Evolutionary conservation across 1,140 invertebrate genomes (phyloP).

Genomic region (Myzus persicae): DNA sequence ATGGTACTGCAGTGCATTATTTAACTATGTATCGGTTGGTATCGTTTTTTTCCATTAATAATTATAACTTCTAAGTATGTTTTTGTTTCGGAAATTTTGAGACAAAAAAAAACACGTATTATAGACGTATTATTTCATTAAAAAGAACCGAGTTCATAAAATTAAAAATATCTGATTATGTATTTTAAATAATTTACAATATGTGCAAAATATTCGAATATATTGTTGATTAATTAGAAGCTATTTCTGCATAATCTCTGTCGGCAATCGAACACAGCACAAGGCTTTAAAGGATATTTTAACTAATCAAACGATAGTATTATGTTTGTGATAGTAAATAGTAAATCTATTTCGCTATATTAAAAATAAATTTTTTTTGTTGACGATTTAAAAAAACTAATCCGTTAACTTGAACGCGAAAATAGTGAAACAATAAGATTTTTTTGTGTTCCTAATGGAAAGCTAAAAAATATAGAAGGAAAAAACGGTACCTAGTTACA

Average conservation of each 20-base stretch:
- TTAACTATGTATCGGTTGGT: background rate
- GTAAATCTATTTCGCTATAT: background rate
- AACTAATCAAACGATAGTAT: background rate
- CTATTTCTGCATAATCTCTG: background rate
- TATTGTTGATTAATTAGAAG: background rate
- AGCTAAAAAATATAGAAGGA: background rate
- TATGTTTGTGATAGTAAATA: background rate
- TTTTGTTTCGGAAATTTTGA: too few species aligned
- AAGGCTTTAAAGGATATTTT: background rate
- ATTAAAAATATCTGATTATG: too few species aligned
- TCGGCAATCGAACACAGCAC: too few species aligned
- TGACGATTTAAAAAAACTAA: background rate
- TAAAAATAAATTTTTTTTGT: background rate
- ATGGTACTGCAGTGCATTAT: background rate
- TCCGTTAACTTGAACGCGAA: background rate
- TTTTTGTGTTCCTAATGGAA: background rate
- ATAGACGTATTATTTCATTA: too few species aligned
- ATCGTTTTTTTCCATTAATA: background rate
- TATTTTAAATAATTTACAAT: background rate
- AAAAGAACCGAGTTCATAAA: too few species aligned
- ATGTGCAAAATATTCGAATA: background rate
- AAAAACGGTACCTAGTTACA: background rate
- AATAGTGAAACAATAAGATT: conserved; percentile 7
- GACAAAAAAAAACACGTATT: too few species aligned
- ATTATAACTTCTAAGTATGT: too few species aligned